A percentile compares a stretch with the other conserved stretches of the same genome.
Evolutionary conservation across 2,888 invertebrate genomes (phyloP).

Genomic region (Polymixis lichenea): DNA sequence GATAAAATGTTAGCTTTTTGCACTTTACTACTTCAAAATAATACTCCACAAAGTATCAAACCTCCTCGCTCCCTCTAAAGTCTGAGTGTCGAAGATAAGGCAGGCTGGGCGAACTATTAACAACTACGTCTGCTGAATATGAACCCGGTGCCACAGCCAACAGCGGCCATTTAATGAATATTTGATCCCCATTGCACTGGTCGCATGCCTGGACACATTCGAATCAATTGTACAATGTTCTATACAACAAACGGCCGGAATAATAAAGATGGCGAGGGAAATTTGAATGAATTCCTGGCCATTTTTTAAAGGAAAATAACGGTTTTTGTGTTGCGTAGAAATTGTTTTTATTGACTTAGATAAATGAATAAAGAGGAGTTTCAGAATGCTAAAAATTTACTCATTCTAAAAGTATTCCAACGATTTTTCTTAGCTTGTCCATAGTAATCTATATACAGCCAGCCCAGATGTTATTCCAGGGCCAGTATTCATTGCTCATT

Average conservation of each 20-base stretch:
- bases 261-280: constrained; percentile 48
- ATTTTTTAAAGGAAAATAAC: background rate
- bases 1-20: too few relatives aligned
- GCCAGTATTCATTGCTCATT: too few relatives aligned
- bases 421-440: too few relatives aligned
- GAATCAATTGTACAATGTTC: constrained; percentile 78
- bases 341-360: too few relatives aligned
- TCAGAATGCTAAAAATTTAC: background rate
- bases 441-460: too few relatives aligned
- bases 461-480: too few relatives aligned
- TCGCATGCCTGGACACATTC: constrained; percentile 76
- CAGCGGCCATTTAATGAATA: constrained; percentile 85
- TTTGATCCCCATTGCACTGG: constrained; percentile 81
- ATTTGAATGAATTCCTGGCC: constrained; percentile 34
- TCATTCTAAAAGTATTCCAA: background rate
- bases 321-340: background rate
- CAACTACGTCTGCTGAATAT: constrained; percentile 85
- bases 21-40: background rate
- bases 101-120: constrained; percentile 84
- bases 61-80: constrained; percentile 68
- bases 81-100: constrained; percentile 85
- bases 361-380: too few relatives aligned
- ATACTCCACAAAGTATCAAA: constrained; percentile 74
- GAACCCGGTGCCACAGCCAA: constrained; percentile 76
- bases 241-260: constrained; percentile 63